Conservation (phyloP, 1,140 invertebrate species). For the Oryzaephilus surinamensis region DNA sequence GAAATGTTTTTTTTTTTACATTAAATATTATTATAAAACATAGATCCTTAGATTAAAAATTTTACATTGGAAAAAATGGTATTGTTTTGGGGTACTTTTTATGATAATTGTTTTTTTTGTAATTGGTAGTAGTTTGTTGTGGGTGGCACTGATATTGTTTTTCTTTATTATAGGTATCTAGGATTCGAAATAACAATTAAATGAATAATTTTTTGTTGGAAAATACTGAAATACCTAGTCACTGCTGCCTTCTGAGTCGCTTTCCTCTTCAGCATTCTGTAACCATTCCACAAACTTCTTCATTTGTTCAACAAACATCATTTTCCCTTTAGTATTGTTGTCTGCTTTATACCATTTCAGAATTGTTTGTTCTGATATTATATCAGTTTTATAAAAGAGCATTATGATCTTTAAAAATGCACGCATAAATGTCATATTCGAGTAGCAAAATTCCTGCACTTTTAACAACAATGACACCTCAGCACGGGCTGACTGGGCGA, state of each 20-base stretch:
- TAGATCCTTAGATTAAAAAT: slow-evolving; percentile 25
- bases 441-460: slow-evolving; percentile 95
- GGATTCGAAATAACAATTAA: slow-evolving; percentile 13
- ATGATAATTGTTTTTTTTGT: slow-evolving; percentile 9
- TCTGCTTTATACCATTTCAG: slow-evolving; percentile 89
- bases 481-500: slow-evolving; percentile 70
- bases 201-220: neutral
- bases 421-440: slow-evolving; percentile 98
- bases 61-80: slow-evolving; percentile 36
- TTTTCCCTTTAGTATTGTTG: slow-evolving; percentile 88
- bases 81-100: slow-evolving; percentile 14
- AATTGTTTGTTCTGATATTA: slow-evolving; percentile 84
- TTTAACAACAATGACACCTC: slow-evolving; percentile 81
- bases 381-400: slow-evolving; percentile 90
- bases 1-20: slow-evolving; percentile 26
- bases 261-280: slow-evolving; percentile 88
- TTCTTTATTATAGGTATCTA: slow-evolving; percentile 8
- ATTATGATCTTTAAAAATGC: slow-evolving; percentile 95
- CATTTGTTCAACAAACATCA: slow-evolving; percentile 95
- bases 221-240: slow-evolving; percentile 25
- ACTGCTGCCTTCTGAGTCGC: slow-evolving; percentile 39
- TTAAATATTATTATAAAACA: neutral
- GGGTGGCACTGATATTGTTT: slow-evolving; percentile 31
- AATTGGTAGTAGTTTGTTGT: slow-evolving; percentile 12
- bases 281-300: slow-evolving; percentile 96